Percentiles rank a stretch among this genome's conserved stretches.
phyloP scores from a whole-genome alignment of 2,797 vertebrate species.

The Morelia viridis region DNA sequence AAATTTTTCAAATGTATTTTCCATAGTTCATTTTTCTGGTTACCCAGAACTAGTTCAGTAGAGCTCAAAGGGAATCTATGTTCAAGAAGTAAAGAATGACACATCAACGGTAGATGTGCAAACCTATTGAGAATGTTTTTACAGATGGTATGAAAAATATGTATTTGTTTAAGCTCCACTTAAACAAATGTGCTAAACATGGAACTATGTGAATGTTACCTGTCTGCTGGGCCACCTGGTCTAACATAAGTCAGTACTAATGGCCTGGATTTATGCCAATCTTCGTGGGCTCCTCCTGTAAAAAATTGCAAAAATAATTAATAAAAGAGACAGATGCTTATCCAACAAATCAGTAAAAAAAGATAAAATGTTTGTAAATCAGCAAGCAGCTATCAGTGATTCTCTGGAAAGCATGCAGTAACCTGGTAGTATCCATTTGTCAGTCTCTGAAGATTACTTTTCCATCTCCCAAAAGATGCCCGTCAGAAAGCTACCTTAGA shows the following conservation, averaged over 20 bases:
- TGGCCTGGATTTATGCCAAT: slow-evolving; percentile 91
- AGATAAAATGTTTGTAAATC: slow-evolving; percentile 24
- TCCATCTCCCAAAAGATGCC: slow-evolving; percentile 3
- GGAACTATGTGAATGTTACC: slow-evolving; percentile 70
- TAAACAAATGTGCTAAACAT: neutral
- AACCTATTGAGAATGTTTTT: neutral
- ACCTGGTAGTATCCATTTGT: neutral
- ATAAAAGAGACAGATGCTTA: slow-evolving; percentile 16
- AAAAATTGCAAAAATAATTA: slow-evolving; percentile 38
- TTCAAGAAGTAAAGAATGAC: accelerated
- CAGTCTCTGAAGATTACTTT: neutral
- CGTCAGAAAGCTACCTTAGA: neutral
- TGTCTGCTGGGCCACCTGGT: slow-evolving; percentile 93
- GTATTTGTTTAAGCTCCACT: neutral
- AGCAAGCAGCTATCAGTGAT: slow-evolving; percentile 16
- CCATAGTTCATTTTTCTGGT: neutral
- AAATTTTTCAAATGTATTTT: neutral
- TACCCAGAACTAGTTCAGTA: neutral
- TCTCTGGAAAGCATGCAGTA: slow-evolving; percentile 10
- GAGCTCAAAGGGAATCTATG: neutral
- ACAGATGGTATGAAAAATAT: neutral
- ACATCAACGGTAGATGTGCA: neutral
- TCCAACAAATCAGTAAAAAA: slow-evolving; percentile 20
- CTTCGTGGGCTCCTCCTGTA: slow-evolving; percentile 91
- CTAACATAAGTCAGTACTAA: slow-evolving; percentile 91